Evolutionary conservation across 2,888 invertebrate species (phyloP).

Genomic region (Taphrorychus bicolor): DNA sequence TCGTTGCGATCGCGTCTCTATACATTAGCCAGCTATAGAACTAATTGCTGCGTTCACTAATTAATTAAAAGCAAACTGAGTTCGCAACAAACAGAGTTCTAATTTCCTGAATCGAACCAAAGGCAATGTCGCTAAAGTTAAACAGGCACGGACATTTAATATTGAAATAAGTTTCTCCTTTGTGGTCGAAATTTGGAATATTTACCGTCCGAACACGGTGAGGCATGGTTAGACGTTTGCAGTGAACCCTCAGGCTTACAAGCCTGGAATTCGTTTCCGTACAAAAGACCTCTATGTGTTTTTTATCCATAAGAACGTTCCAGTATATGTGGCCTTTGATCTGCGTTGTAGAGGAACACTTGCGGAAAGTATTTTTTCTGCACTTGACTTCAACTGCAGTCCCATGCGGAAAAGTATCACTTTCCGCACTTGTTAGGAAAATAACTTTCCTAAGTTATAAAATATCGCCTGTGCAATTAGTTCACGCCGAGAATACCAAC

Average conservation of each 20-base stretch:
- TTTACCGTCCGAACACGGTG: conserved; percentile 6
- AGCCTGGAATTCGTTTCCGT: background rate
- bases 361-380: too few species aligned
- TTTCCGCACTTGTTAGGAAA: too few species aligned
- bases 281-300: background rate
- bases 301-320: too few species aligned
- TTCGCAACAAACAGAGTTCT: background rate
- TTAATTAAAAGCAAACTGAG: background rate
- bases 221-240: background rate
- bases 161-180: conserved; percentile 6
- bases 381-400: too few species aligned
- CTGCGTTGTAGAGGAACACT: too few species aligned
- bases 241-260: background rate
- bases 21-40: background rate
- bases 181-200: conserved; percentile 8
- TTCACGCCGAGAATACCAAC: too few species aligned
- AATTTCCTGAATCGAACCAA: background rate
- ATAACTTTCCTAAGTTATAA: too few species aligned
- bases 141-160: conserved; percentile 4
- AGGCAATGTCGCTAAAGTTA: background rate
- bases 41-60: background rate
- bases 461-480: too few species aligned
- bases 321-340: too few species aligned
- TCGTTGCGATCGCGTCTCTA: too few species aligned
- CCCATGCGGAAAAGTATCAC: too few species aligned